Base-by-base conservation (phyloP, 2,888 invertebrate species). In the Marronus borbonicus region DNA sequence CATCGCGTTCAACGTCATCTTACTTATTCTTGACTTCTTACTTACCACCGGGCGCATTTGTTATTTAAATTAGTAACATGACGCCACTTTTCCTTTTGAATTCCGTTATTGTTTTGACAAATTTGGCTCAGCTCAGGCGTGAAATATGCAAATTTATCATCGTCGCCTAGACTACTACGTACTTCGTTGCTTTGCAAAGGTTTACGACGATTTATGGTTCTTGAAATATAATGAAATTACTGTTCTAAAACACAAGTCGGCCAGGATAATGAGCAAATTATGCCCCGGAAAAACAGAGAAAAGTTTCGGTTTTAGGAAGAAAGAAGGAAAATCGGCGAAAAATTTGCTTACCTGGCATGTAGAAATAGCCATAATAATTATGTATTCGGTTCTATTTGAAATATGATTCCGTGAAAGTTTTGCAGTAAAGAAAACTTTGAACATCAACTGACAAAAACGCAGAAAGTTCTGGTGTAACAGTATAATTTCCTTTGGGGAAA, bases 141-240 rank as follows among this genome's bases (percentile, higher is more conserved):
- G 72, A 79, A 80, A 80, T 80, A 80, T 80, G 80, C 72, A 79
- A 79, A 80, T 80, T 80, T 78, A 80, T 79, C 76, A 74, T 77
- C 60, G 60, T 12, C 72, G 60, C 62, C 24, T 60, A 44, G 72
- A 60, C 60, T 60, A 55, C 31, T 60, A 72, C 60, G 60, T 60
- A 74, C 44, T 58, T 58, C 52, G 7, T 12, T 60, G 44, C 28
- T 58, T 55, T 10, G 44, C 72, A 74, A 74, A 74, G 72, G 62
- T 74, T 74, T 74, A 2, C 60, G 14, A 60, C 72, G 62, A 74
- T 74, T 74, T 74, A 74, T 60, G 17, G 60, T n/a, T 62, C 44
- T 28, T 24, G 72, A 74, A 74, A 74, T 74, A 74, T 28, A 74
- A 28, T 60, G 72, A 60, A 74, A 74, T 74, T 74, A 60, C 44